These are phyloP conservation scores for Mus caroli DNA, from an alignment of 2,797 vertebrate genomes.

Conservation along the genomic window DNA sequence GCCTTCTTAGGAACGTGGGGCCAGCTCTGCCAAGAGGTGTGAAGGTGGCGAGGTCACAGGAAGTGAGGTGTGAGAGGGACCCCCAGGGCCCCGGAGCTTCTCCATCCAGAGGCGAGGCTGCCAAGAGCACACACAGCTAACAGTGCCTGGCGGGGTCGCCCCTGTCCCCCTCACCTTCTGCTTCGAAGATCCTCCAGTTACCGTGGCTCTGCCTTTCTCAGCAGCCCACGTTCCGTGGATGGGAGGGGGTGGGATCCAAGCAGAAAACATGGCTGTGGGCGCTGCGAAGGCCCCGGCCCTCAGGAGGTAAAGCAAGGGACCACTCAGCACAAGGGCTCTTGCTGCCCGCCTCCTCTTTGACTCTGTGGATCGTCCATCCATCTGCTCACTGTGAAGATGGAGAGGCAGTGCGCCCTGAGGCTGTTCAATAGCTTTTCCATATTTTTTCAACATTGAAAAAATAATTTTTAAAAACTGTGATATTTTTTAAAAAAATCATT, in stretches of 20 bases:
- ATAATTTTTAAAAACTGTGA: constrained; percentile 83
- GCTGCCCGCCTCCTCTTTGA: constrained; percentile 54
- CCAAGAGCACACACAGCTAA: background rate
- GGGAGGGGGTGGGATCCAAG: constrained; percentile 2
- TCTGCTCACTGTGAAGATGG: constrained; percentile 82
- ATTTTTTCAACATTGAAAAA: constrained; percentile 83
- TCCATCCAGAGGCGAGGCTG: background rate
- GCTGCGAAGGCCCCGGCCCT: background rate
- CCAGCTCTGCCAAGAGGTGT: constrained; percentile 35
- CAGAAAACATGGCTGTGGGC: background rate
- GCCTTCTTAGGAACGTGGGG: constrained; percentile 72
- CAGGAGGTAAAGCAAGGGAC: constrained; percentile 54
- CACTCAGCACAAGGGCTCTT: constrained; percentile 68
- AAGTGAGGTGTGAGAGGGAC: constrained; percentile 81
- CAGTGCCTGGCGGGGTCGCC: constrained; percentile 12
- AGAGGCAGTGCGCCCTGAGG: constrained; percentile 81
- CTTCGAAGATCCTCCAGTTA: constrained; percentile 31
- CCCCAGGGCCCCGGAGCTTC: constrained; percentile 52
- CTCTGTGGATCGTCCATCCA: constrained; percentile 64
- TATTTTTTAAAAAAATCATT: constrained; percentile 83
- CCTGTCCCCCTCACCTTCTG: background rate
- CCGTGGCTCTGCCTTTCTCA: background rate
- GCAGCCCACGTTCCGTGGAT: constrained; percentile 37
- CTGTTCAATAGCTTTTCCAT: constrained; percentile 82
- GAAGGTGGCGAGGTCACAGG: constrained; percentile 71